phyloP scores from a whole-genome alignment of 2,888 invertebrate genomes.

The Odontocerum albicorne region DNA sequence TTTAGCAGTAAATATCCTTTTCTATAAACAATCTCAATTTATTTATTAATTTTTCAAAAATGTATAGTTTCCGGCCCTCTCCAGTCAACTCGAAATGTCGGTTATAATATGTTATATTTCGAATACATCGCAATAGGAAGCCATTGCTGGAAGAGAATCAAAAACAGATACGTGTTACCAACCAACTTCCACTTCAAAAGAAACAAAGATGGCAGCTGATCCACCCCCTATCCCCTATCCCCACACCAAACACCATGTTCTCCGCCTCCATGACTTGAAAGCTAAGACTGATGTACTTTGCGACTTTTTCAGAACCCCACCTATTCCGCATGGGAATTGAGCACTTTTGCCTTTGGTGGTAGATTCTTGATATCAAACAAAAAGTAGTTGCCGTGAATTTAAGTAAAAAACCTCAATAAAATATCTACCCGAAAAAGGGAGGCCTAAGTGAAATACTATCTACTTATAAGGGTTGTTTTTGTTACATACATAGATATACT shows the following conservation, averaged over 20 bases:
- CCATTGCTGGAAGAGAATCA: slow-evolving; percentile 14
- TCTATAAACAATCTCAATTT: too few species aligned
- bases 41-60: too few species aligned
- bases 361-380: slow-evolving; percentile 16
- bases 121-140: too few species aligned
- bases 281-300: slow-evolving; percentile 18
- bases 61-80: too few species aligned
- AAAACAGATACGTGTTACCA: slow-evolving; percentile 21
- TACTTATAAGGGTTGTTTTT: too few species aligned
- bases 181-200: slow-evolving; percentile 22
- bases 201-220: slow-evolving; percentile 30
- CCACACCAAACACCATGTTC: background rate
- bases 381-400: slow-evolving; percentile 24
- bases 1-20: too few species aligned
- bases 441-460: too few species aligned
- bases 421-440: too few species aligned
- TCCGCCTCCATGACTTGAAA: slow-evolving; percentile 7
- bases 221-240: slow-evolving; percentile 7
- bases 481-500: too few species aligned
- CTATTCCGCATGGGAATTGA: slow-evolving; percentile 28
- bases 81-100: too few species aligned
- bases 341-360: slow-evolving; percentile 22
- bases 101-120: too few species aligned
- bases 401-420: slow-evolving; percentile 14
- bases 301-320: slow-evolving; percentile 23